Base-by-base conservation (phyloP, 1,140 invertebrate species). In the Pteromalus puparum region DNA sequence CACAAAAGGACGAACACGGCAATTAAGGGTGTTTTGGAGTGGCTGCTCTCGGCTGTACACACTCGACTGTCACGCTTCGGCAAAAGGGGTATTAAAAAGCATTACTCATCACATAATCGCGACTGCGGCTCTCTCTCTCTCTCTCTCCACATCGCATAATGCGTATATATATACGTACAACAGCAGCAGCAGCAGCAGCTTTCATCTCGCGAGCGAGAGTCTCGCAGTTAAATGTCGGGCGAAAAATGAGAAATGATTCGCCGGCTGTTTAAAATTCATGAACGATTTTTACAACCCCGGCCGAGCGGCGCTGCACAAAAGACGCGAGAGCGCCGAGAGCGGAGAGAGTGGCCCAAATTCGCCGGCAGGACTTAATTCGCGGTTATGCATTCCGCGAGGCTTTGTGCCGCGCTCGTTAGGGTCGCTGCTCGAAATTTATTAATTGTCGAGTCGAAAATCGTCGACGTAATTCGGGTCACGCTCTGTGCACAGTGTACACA, bases 1-100 rank as follows among this genome's bases (percentile, higher is more conserved):
- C 76, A 89, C 88, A 89, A 91, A 87, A 90, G 88, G 89, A 85
- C 87, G 87, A 89, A 90, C 88, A 88, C 87, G 89, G 92, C 92
- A 93, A 93, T 93, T 93, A 93, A 93, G 92, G 91, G 90, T 93
- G 91, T 93, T 93, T 93, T 93, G 88, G 91, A 93, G 92, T 93
- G 90, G 91, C 86, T 92, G 90, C 89, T 90, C 90, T 91, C 90
- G 87, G 87, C 67, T 26, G 21, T 70, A 46, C 75, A 61, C 48
- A 90, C 90, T 90, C 88, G 88, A 89, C 87, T 87, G 88, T 87
- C 86, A 88, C 83, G 83, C 77, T 75, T 81, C 72, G 70, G 13
- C 86, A 82, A 80, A 85, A 87, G 86, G 89, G 91, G 90, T 92
- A 93, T 93, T 93, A 93, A 92, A 93, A 93, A 93, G 91, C 92